Evolutionary conservation across 2,888 invertebrate species (phyloP).

Genomic region (Ornithoptera priamus): DNA sequence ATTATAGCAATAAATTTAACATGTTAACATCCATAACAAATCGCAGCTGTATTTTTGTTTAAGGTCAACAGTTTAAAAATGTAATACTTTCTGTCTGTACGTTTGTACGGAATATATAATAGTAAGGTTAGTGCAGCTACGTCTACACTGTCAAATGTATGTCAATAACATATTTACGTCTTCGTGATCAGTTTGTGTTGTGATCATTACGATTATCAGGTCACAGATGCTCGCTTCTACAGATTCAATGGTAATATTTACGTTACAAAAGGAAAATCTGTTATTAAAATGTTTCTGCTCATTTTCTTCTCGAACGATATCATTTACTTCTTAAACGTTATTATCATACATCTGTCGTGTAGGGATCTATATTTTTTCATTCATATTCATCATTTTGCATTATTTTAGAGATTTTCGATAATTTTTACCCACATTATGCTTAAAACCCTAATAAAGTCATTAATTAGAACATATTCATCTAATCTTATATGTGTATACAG

Average conservation of each 20-base stretch:
- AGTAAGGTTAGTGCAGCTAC: not conserved
- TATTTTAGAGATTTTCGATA: too few species aligned
- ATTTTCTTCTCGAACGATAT: not conserved
- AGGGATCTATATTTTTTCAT: too few species aligned
- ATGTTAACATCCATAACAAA: not conserved
- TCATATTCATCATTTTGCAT: not conserved
- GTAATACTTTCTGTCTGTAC: not conserved
- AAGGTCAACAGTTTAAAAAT: not conserved
- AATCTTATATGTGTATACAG: too few species aligned
- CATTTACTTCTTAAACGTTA: too few species aligned
- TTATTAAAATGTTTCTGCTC: not conserved
- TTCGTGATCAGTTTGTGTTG: not conserved
- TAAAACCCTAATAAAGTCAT: too few species aligned
- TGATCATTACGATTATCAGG: not conserved
- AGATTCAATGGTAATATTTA: not conserved
- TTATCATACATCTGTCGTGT: too few species aligned
- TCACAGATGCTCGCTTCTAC: not conserved
- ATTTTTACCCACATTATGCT: too few species aligned
- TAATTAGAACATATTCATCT: too few species aligned
- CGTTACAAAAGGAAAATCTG: not conserved
- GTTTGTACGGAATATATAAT: not conserved
- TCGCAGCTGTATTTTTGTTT: not conserved
- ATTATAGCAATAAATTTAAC: not conserved
- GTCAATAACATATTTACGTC: not conserved
- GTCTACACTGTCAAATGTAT: not conserved